These are phyloP conservation scores for Drosophila yakuba DNA, from an alignment of 1,140 invertebrate genomes.

Conservation along the genomic window DNA sequence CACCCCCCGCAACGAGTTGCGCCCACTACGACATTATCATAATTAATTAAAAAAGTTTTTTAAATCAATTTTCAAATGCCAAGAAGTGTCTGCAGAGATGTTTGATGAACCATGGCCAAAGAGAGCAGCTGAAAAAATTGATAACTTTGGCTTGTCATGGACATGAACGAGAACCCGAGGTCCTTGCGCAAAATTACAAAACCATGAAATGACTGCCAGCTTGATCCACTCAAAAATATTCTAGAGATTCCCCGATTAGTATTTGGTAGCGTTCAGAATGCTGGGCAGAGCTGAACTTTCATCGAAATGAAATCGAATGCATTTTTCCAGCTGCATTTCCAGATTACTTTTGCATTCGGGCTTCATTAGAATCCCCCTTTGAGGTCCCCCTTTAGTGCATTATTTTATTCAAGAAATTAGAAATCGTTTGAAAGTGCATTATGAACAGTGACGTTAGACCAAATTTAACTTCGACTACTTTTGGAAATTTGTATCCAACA, in stretches of 20 bases:
- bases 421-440: background rate
- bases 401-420: background rate
- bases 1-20: conserved; percentile 1
- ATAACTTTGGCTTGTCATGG: conserved; percentile 52
- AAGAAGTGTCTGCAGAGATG: conserved; percentile 64
- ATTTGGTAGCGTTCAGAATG: conserved; percentile 12
- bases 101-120: conserved; percentile 72
- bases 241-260: conserved; percentile 20
- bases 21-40: conserved; percentile 74
- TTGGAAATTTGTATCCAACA: background rate
- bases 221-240: conserved; percentile 32
- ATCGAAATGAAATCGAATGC: conserved; percentile 20
- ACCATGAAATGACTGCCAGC: conserved; percentile 28
- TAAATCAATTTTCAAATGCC: conserved; percentile 80
- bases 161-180: conserved; percentile 22
- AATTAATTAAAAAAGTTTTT: conserved; percentile 83
- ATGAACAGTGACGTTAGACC: background rate
- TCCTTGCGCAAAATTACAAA: conserved; percentile 27
- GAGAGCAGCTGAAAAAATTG: conserved; percentile 41
- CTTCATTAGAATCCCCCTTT: conserved; percentile 6
- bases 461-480: background rate
- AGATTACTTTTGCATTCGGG: background rate
- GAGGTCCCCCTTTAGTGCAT: background rate
- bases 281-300: background rate
- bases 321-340: conserved; percentile 11